These are phyloP conservation scores for Myotis daubentonii DNA, from an alignment of 2,797 vertebrate species.

Conservation along the genomic window DNA sequence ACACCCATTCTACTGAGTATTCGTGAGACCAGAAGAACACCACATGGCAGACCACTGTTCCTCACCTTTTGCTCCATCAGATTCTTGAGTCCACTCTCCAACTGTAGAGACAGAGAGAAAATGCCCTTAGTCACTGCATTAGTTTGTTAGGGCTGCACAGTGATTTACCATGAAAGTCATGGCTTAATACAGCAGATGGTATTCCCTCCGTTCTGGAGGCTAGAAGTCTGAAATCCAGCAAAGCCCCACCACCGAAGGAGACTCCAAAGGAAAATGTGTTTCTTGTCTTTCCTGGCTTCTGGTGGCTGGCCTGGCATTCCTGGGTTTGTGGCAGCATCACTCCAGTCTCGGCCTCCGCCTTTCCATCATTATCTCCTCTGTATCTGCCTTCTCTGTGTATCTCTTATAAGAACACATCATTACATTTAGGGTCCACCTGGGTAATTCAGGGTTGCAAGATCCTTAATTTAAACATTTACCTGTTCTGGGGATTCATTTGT, in stretches of 20 bases:
- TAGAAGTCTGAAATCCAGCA: neutral
- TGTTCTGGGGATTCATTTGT: neutral
- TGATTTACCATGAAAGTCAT: neutral
- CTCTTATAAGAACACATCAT: neutral
- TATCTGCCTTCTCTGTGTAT: neutral
- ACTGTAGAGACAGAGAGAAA: constrained; percentile 31
- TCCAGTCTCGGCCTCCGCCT: neutral
- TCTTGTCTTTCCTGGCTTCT: neutral
- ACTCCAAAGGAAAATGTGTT: neutral
- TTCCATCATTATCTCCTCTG: neutral
- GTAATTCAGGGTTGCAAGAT: neutral
- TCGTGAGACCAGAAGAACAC: neutral
- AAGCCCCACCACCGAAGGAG: rapidly evolving
- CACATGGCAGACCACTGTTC: neutral
- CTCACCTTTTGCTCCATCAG: constrained; percentile 6
- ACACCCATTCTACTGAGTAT: neutral
- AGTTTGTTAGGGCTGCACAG: neutral
- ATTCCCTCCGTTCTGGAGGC: neutral
- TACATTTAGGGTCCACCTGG: neutral
- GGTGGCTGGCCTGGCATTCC: rapidly evolving
- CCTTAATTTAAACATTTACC: neutral
- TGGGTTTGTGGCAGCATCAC: neutral
- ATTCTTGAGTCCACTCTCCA: neutral
- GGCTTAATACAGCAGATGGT: neutral
- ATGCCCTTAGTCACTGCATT: constrained; percentile 49